Percentiles rank a stretch among this genome's conserved stretches.
Conservation (phyloP, 2,113 vertebrate genomes). For the Tonatia bakeri region DNA sequence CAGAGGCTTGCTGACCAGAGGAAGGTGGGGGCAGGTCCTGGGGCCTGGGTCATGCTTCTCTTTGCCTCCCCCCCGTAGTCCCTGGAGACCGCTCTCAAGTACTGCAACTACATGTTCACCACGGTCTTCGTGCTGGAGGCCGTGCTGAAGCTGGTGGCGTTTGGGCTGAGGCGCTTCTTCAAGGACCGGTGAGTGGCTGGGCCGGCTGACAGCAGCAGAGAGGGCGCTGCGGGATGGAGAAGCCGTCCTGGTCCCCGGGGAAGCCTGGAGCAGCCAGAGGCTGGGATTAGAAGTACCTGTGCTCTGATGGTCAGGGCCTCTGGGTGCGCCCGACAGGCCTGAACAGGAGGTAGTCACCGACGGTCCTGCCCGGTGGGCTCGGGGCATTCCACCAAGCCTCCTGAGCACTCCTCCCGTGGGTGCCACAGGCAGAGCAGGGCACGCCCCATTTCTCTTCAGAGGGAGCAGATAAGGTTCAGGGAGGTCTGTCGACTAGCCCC, state of each 20-base stretch:
- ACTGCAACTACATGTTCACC: constrained; percentile 99
- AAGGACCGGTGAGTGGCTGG: constrained; percentile 90
- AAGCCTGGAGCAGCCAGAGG: neutral
- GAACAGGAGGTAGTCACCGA: neutral
- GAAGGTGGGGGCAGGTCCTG: neutral
- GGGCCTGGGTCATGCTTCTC: neutral
- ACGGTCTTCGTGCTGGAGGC: constrained; percentile 97
- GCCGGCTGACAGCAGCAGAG: neutral
- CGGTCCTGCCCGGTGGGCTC: neutral
- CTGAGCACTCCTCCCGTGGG: neutral
- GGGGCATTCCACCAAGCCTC: neutral
- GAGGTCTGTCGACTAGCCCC: neutral
- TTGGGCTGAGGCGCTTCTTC: constrained; percentile 96
- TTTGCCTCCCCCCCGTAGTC: constrained; percentile 82
- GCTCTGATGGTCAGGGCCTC: neutral
- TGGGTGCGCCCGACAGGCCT: neutral
- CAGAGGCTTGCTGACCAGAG: neutral
- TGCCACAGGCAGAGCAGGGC: neutral
- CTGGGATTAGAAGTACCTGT: neutral
- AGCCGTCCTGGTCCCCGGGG: neutral
- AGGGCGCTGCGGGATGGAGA: neutral
- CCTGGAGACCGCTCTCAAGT: constrained; percentile 95
- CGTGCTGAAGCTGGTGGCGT: constrained; percentile 94
- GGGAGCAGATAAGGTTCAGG: neutral
- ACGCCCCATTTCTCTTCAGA: neutral